Evolutionary conservation across 2,888 invertebrate species (phyloP).

Genomic region (Sesia bembeciformis): DNA sequence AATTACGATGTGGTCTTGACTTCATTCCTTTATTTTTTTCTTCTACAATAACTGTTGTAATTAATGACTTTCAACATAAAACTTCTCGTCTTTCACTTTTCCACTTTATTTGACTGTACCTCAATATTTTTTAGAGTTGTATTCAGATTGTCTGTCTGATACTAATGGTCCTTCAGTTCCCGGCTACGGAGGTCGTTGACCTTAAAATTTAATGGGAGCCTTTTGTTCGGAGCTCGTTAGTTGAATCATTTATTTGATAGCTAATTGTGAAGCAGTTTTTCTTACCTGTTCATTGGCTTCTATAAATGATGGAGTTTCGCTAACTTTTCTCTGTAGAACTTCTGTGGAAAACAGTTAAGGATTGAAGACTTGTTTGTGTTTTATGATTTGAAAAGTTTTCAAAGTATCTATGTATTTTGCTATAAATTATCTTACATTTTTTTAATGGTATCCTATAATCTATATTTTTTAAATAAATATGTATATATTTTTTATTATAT

Average conservation of each 20-base stretch:
- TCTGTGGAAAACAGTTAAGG: no score
- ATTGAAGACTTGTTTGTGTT: no score
- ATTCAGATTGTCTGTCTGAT: not conserved
- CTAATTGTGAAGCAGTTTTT: conserved; percentile 3
- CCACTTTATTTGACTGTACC: not conserved
- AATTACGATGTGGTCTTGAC: no score
- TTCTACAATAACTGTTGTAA: no score
- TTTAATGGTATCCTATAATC: no score
- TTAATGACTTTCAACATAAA: no score
- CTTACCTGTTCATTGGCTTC: not conserved
- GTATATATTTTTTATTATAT: no score
- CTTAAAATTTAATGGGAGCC: not conserved
- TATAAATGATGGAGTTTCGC: not conserved
- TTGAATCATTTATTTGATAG: not conserved
- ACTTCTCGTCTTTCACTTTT: not conserved
- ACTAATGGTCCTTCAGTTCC: not conserved
- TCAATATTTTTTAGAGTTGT: conserved; percentile 6
- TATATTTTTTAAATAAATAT: no score
- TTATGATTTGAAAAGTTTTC: no score
- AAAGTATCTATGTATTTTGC: no score
- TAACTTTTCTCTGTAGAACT: not conserved
- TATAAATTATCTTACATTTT: no score
- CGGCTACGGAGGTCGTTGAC: conserved; percentile 1
- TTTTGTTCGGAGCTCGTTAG: conserved; percentile 1
- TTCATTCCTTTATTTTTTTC: no score